Base-by-base conservation (phyloP, 2,888 invertebrate genomes). In the Smittia aterrima region DNA sequence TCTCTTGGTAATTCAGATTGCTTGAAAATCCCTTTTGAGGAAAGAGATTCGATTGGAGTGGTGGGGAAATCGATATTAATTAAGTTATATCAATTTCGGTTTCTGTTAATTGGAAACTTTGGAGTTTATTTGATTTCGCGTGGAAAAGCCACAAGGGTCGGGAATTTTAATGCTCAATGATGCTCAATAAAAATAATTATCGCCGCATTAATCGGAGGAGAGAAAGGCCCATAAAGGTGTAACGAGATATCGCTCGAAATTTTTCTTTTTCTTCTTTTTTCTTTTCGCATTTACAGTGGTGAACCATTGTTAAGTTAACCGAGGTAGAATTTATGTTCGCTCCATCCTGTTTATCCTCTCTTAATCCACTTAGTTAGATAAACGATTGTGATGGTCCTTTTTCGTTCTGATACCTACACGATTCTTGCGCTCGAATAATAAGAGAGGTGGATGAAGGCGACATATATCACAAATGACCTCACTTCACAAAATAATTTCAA, bases 391-490 rank as follows among this genome's bases (percentile, higher is more conserved):
- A 58, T 58, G 58, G 58, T 58, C 58, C 58, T 22, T 58, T 47
- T 58, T 58, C 58, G 47, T 47, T 16, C 47, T 7, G 20, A 58
- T 58, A 58, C 58, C 18, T 58, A 20, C 58, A 20, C 58, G 47
- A 47, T n/a, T 47, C 22, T 22, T 58, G 20, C 58, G 58, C 58
- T 22, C 22, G 58, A n/a, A 58, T 58, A 20, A 58, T 18, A 58
- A 18, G 58, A 58, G 58, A n/a, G n/a, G n/a, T n/a, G n/a, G n/a
- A n/a, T 32, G 32, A 32, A 9, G 9, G 32, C 58, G 58, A 58
- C 58, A 58, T 58, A n/a, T 58, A 2, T 58, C 58, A 58, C 58
- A 58, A n/a, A 58, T 58, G 58, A 58, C 58, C 58, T 58, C 58
- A 20, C 58, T 58, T 58, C 58, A 58, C 22, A 58, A 18, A 2